Evolutionary conservation across 1,140 invertebrate species (phyloP), one percentile per base, ranked within the genome.

Genomic region (Trachymyrmex cornetzi): DNA sequence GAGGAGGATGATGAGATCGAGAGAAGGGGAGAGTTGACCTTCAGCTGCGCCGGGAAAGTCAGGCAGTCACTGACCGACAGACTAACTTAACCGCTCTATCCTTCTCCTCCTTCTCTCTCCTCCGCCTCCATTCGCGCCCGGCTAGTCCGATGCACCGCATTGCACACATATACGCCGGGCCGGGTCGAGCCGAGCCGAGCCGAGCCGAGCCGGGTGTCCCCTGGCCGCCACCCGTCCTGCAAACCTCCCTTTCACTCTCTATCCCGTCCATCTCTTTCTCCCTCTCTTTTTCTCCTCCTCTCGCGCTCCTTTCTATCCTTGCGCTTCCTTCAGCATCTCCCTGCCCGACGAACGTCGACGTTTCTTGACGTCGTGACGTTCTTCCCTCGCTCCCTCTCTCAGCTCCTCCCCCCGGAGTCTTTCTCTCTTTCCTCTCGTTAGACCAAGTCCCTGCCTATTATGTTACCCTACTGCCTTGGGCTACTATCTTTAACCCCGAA

Each of bases 1-100:
- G 77, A 88, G 79, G 88, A 87, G 90, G 88, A 85, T 88, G 88
- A 90, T 91, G 89, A 88, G 92, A 92, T 81, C 92, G 92, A 88
- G 89, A 94, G 92, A 94, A 93, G 94, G 94, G 94, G 93, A 93
- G 93, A 94, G 93, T 94, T 95, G 95, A 95, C 95, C 95, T 95
- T 95, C 94, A 95, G 93, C 94, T 92, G 93, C 92, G 94, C 92
- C 95, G 94, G 94, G 94, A 95, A 95, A 95, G 94, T 95, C 95
- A 95, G 94, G 93, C 95, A 95, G 95, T 95, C 94, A 95, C 95
- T 95, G 95, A 95, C 95, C 95, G 95, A 94, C 94, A 95, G 94
- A 95, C 95, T 95, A 95, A 95, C 94, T 95, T 95, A 95, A 95
- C 94, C 93, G 93, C 94, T 95, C 94, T 95, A 94, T 95, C 94